Evolutionary conservation across 2,113 vertebrate species (phyloP), one percentile per base, ranked within the genome.

Genomic region (Conger conger): DNA sequence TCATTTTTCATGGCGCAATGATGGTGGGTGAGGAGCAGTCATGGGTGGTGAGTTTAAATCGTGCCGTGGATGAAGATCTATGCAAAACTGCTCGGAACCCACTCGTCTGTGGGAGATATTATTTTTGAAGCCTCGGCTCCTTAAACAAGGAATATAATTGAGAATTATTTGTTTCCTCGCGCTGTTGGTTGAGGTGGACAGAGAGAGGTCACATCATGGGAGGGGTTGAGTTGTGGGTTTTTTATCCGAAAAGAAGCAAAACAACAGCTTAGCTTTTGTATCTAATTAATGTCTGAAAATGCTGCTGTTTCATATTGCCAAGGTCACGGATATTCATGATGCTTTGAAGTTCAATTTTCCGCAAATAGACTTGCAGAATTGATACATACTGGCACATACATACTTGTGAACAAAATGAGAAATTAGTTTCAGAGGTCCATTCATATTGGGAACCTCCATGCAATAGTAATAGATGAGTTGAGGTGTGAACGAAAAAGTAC

Each of bases 111-210:
- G 8, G 20, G n/a, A 30, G 77, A 33, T 38, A 54, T 79, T 84
- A 57, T 84, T 84, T 76, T 68, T 77, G 54, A 82, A 63, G 35
- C 53, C 33, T 82, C 54, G 27, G 54, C 11, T 36, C 53, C 35
- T 60, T 82, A 82, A 82, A 82, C 54, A 60, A 42, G 30, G 54
- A 23, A 13, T n/a, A 60, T 82, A 60, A 79, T 57, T 85, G 54
- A 85, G 27, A 63, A 57, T 63, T 42, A 80, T 80, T 84, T 63
- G 54, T 40, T 40, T 80, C 35, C 76, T 57, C 53, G 40, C 2
- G 20, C 17, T 80, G 13, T 27, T 36, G 63, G 40, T 30, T 45
- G 20, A 38, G 17, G 17, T 27, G 38, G 78, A 79, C 78, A 45
- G n/a, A 80, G 79, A 53, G 42, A 15, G n/a, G 60, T n/a, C 23